Conservation (phyloP, 2,888 invertebrate species). For the Sphaerophoria taeniata region DNA sequence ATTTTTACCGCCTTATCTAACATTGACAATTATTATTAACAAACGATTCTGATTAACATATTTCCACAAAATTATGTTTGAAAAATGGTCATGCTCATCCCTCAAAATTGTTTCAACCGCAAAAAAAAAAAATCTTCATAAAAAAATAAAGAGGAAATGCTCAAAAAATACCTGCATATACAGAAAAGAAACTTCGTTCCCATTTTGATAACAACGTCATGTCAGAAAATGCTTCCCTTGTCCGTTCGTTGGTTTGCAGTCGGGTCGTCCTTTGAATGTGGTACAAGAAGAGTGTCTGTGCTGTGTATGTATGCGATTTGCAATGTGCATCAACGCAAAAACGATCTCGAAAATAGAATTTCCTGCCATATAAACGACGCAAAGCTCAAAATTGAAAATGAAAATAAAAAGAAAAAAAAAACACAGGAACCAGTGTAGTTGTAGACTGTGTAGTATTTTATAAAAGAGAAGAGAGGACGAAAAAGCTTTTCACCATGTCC, state of each 20-base stretch:
- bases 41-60: constrained; percentile 64
- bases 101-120: background rate
- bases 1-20: constrained; percentile 28
- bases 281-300: background rate
- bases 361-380: constrained; percentile 64
- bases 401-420: constrained; percentile 22
- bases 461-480: constrained; percentile 68
- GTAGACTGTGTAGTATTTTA: background rate
- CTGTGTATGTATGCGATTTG: constrained; percentile 18
- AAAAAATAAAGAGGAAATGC: constrained; percentile 39
- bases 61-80: constrained; percentile 44
- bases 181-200: constrained; percentile 62
- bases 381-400: constrained; percentile 39
- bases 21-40: constrained; percentile 58
- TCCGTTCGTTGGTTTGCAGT: constrained; percentile 31
- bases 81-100: constrained; percentile 15
- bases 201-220: constrained; percentile 72
- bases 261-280: constrained; percentile 46
- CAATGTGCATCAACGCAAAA: constrained; percentile 54
- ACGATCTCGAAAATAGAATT: constrained; percentile 66
- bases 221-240: constrained; percentile 70
- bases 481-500: constrained; percentile 73
- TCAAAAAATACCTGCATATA: constrained; percentile 27
- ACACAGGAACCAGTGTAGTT: constrained; percentile 43
- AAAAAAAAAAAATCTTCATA: constrained; percentile 26